Base-by-base conservation (phyloP, 2,797 vertebrate species). In the Coregonus sp. region DNA sequence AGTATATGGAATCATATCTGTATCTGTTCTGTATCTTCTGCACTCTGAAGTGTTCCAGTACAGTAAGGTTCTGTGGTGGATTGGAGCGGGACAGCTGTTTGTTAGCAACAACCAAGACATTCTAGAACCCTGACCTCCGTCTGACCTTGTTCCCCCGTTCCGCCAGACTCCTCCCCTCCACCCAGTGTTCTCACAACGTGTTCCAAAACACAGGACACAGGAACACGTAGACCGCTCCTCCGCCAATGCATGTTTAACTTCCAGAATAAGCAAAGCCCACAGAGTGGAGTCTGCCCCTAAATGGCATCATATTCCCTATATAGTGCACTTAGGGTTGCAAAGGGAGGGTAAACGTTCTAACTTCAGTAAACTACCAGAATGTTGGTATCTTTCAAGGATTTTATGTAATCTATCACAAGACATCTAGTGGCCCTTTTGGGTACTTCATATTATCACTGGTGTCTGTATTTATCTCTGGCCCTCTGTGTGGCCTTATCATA, bases 181-280 rank as follows among this genome's bases (percentile, higher is more conserved):
- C n/a, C 59, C 20, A 63, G 15, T 20, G 56, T 61, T 61, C 56
- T 61, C 54, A 89, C 87, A 82, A 54, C 75, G 2, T 80, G 87
- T 89, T 84, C 84, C 87, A 86, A 88, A 92, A 88, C 86, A 88
- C 0, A 37, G 72, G 84, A 75, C 51, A 5, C 72, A 77, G 84
- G 4, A 47, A 47, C 40, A 47, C 85, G 80, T 87, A 88, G 91
- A 91, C 33, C 14, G 33, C 33, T 88, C 86, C 84, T 85, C 83
- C 31, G 70, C 79, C 78, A 88, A 88, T 82, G 82, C 73, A 40
- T 92, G 89, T 93, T 93, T 93, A 92, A 86, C 86, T 85, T 75
- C 74, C 70, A 86, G 78, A 85, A 81, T 89, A 87, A 88, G 89
- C 91, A 2, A 89, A 85, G 68, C 77, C 68, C 73, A 52, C 76